These are phyloP conservation scores for Sphaerodactylus townsendi DNA, from an alignment of 2,113 vertebrate genomes.

Conservation along the genomic window DNA sequence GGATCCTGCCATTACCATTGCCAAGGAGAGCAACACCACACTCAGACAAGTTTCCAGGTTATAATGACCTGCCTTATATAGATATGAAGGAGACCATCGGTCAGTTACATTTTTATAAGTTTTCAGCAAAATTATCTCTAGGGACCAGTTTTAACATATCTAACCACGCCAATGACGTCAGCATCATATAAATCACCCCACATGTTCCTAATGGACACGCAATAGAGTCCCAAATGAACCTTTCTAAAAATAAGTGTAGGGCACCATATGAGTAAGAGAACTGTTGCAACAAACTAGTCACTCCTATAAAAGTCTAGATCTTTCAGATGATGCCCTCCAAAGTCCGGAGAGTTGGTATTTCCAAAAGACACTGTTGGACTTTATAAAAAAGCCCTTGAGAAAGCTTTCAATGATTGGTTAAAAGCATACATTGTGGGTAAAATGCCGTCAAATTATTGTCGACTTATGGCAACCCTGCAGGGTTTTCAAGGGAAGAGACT, in stretches of 20 bases:
- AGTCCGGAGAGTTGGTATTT: neutral
- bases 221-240: neutral
- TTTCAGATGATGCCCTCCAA: neutral
- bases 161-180: neutral
- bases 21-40: slow-evolving; percentile 90
- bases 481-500: too few relatives aligned
- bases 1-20: slow-evolving; percentile 96
- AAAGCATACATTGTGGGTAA: neutral
- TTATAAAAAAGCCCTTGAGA: neutral
- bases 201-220: neutral
- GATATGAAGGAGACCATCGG: neutral
- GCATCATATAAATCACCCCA: neutral
- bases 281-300: neutral
- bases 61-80: slow-evolving; percentile 87
- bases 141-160: neutral
- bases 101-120: neutral
- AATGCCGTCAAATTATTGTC: too few relatives aligned
- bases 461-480: too few relatives aligned
- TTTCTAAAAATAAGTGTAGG: neutral
- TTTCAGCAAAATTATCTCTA: fast-evolving
- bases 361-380: neutral
- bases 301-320: neutral
- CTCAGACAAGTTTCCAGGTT: slow-evolving; percentile 93
- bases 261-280: neutral
- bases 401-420: neutral